These are phyloP conservation scores for Streblospio benedicti DNA, from an alignment of 1,140 invertebrate genomes.

Conservation along the genomic window DNA sequence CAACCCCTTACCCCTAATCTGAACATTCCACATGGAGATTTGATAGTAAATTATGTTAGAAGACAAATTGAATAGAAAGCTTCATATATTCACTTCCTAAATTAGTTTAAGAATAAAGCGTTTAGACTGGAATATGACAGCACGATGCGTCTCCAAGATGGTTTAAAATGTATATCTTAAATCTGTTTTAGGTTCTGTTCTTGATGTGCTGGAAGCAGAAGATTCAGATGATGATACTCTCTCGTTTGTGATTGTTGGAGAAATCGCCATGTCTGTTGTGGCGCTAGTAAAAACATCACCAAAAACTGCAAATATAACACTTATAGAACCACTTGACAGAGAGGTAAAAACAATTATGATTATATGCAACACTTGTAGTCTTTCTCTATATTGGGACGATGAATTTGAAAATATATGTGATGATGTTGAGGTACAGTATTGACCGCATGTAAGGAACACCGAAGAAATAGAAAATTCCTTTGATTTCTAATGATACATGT, in stretches of 20 bases:
- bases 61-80: too few species aligned
- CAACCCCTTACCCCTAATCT: too few species aligned
- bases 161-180: not conserved
- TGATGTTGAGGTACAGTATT: not conserved
- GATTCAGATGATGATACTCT: not conserved
- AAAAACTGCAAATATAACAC: not conserved
- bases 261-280: not conserved
- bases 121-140: too few species aligned
- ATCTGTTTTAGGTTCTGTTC: not conserved
- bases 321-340: conserved; percentile 3
- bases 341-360: not conserved
- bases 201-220: not conserved
- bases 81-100: too few species aligned
- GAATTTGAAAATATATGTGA: not conserved
- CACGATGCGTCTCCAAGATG: too few species aligned
- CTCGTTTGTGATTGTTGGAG: not conserved
- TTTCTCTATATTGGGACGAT: not conserved
- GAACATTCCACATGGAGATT: too few species aligned
- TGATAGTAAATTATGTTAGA: too few species aligned
- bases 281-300: not conserved
- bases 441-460: not conserved
- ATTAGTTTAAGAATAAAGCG: too few species aligned
- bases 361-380: not conserved
- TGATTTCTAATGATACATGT: not conserved
- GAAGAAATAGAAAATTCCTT: not conserved